These are phyloP conservation scores for Caenorhabditis japonica DNA, from an alignment of 2,888 invertebrate species.

Conservation along the genomic window DNA sequence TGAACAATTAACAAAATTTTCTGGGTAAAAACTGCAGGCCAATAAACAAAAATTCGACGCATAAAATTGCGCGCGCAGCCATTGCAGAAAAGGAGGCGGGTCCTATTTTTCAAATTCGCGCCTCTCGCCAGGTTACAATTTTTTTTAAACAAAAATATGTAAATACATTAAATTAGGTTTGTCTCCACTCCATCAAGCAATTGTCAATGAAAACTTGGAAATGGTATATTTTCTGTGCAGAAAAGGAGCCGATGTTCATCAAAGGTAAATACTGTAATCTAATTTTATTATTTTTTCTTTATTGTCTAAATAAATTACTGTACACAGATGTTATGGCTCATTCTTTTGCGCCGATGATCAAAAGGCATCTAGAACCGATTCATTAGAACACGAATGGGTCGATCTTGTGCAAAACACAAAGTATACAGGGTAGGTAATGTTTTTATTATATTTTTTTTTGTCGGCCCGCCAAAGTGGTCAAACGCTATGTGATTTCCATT, in stretches of 20 bases:
- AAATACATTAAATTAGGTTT: constrained; percentile 81
- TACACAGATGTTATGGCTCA: constrained; percentile 84
- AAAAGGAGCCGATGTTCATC: constrained; percentile 88
- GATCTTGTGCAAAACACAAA: constrained; percentile 87
- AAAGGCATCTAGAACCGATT: constrained; percentile 84
- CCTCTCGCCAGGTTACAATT: too few relatives aligned
- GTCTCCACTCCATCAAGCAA: constrained; percentile 88
- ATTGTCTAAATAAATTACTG: constrained; percentile 78
- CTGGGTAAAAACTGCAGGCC: too few relatives aligned
- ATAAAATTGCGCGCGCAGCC: too few relatives aligned
- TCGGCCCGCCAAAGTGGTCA: too few relatives aligned
- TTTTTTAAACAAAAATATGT: background rate
- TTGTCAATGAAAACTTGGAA: constrained; percentile 96
- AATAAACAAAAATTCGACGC: too few relatives aligned
- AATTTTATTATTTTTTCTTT: too few relatives aligned
- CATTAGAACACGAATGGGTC: constrained; percentile 91
- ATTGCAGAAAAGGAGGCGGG: too few relatives aligned
- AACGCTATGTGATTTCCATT: constrained; percentile 13
- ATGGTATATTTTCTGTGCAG: constrained; percentile 96
- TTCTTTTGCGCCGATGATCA: constrained; percentile 98
- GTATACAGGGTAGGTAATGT: constrained; percentile 84
- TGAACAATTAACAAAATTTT: too few relatives aligned
- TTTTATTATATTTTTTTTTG: too few relatives aligned
- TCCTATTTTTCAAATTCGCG: too few relatives aligned
- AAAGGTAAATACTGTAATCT: too few relatives aligned